Evolutionary conservation across 64 coral and sea anemone genomes (phyloP), one percentile per base, ranked within the genome.

Genomic region (Montipora foliosa): DNA sequence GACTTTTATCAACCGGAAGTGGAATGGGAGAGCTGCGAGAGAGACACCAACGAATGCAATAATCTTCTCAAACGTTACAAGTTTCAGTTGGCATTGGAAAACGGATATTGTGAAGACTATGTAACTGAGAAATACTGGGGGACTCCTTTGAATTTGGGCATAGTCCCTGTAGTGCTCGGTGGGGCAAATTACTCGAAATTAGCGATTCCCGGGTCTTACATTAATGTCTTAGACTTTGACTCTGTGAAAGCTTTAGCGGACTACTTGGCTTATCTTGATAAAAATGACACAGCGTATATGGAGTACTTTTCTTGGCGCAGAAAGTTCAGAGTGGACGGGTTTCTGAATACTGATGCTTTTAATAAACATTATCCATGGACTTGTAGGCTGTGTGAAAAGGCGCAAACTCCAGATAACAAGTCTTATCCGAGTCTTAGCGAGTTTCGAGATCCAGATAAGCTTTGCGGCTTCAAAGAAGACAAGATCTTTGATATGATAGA

Each of bases 121-220:
- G 82, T 95, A 52, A 95, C 94, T 2, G 94, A 95, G 17, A 95
- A 95, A 61, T 95, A 95, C 66, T 95, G 94, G 94, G 84, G 75
- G 12, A 77, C 85, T 14, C 70, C 90, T 20, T 25, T 95, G 19
- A 53, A 89, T 44, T 67, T 92, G 4, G 90, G 87, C 3, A 88
- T 95, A 6, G 77, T 95, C 0, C 94, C 94, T 44, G 47, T 95
- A 7, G 94, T 95, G 19, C 68, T 95, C 16, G 94, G 94, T 6
- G 94, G 94, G 9, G 89, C 72, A 15, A 87, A 95, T 12, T 95
- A 95, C 44, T 22, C 79, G 48, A 4, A 83, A 2, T 12, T 95
- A 1, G 90, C 94, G 0, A 92, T 96, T 47, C 95, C 95, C 15
- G 95, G 91, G 4, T 96, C 95, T 5, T 96, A 90, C 51, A 90